Conservation (phyloP, 2,888 invertebrate genomes). For the Nymphalis polychloros region DNA sequence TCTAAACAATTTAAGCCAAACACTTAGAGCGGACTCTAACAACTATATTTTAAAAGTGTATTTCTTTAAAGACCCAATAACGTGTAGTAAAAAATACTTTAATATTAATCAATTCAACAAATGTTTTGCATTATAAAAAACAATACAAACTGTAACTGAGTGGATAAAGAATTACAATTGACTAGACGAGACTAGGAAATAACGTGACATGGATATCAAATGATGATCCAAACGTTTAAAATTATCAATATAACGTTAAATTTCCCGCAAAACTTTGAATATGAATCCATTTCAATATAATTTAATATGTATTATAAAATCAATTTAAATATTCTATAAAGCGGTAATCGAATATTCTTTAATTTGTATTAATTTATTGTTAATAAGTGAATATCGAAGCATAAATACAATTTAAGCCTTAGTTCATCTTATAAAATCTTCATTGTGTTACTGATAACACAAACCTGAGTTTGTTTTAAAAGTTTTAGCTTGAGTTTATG, state of each 20-base stretch:
- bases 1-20: too few species aligned
- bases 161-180: slow-evolving; percentile 33
- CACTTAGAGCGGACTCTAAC: too few species aligned
- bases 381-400: too few species aligned
- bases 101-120: background rate
- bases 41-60: too few species aligned
- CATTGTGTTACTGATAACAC: too few species aligned
- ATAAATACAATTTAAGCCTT: too few species aligned
- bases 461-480: background rate
- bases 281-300: background rate
- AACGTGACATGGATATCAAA: slow-evolving; percentile 29
- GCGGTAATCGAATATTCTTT: too few species aligned
- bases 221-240: background rate
- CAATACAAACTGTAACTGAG: slow-evolving; percentile 21
- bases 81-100: background rate
- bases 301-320: background rate
- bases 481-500: background rate
- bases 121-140: slow-evolving; percentile 19
- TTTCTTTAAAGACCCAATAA: too few species aligned
- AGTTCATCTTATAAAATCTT: background rate
- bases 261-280: background rate
- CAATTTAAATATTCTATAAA: too few species aligned
- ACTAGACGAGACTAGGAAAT: slow-evolving; percentile 35
- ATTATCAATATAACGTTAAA: background rate
- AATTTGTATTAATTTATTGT: too few species aligned